phyloP scores from a whole-genome alignment of 1,140 invertebrate species.

The Anoplolepis gracilipes region DNA sequence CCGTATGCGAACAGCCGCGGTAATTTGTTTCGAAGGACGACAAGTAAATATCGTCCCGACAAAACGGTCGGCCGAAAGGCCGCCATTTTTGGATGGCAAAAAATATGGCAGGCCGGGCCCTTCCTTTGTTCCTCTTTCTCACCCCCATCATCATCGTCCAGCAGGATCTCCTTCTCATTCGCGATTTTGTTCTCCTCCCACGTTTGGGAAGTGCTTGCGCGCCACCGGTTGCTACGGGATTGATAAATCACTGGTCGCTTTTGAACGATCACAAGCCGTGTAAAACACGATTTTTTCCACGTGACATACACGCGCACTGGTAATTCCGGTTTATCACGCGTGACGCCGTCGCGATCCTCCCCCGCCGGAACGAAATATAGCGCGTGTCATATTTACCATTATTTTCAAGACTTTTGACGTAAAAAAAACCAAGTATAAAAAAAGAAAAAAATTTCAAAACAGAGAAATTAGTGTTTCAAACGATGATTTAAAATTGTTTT shows the following conservation, averaged over 20 bases:
- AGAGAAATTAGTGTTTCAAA: background rate
- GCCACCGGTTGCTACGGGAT: slow-evolving; percentile 47
- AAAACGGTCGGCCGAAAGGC: slow-evolving; percentile 18
- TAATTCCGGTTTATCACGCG: slow-evolving; percentile 48
- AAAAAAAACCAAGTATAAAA: background rate
- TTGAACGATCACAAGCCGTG: slow-evolving; percentile 43
- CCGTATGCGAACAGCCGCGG: slow-evolving; percentile 39
- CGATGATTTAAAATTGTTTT: background rate
- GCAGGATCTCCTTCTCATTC: slow-evolving; percentile 8
- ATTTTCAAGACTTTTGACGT: slow-evolving; percentile 27
- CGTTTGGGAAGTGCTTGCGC: slow-evolving; percentile 51
- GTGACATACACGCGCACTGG: slow-evolving; percentile 11
- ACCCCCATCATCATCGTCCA: background rate
- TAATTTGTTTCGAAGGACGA: slow-evolving; percentile 56
- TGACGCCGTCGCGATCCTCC: background rate
- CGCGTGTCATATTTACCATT: slow-evolving; percentile 25
- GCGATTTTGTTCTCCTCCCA: background rate
- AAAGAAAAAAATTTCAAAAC: background rate
- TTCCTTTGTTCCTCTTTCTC: background rate
- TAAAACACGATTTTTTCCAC: slow-evolving; percentile 53
- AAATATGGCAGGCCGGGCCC: slow-evolving; percentile 16
- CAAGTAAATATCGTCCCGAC: slow-evolving; percentile 52
- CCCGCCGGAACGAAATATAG: slow-evolving; percentile 35
- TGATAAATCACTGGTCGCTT: slow-evolving; percentile 58
- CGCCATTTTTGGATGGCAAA: slow-evolving; percentile 29